Conservation (phyloP, 2,888 invertebrate genomes). For the Platycnemis pennipes region DNA sequence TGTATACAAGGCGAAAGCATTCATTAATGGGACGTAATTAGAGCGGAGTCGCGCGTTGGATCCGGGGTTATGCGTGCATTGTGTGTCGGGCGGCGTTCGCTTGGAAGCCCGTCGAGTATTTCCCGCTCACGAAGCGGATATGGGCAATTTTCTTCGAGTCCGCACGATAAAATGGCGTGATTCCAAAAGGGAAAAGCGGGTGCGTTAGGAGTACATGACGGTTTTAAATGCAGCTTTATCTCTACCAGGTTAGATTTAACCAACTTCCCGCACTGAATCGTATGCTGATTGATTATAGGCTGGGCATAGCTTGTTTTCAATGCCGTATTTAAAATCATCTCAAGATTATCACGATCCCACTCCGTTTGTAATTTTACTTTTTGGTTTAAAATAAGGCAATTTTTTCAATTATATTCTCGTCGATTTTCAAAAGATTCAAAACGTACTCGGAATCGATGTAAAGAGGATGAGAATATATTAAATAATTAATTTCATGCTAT, state of each 20-base stretch:
- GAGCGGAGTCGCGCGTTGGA: background rate
- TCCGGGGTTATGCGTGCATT: background rate
- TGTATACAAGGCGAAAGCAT: constrained; percentile 17
- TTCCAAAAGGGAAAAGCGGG: background rate
- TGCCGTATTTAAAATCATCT: too few species aligned
- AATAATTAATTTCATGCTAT: too few species aligned
- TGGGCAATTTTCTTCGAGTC: background rate
- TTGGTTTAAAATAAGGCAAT: too few species aligned
- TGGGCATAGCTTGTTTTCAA: too few species aligned
- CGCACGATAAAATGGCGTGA: background rate
- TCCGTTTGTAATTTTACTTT: too few species aligned
- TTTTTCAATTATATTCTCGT: too few species aligned
- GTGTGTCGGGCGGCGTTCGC: background rate
- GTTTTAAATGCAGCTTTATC: background rate
- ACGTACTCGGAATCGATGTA: too few species aligned
- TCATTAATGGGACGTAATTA: constrained; percentile 18
- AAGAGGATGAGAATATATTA: too few species aligned
- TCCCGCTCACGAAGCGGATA: background rate
- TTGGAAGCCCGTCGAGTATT: background rate
- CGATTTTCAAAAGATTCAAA: too few species aligned
- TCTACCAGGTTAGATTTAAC: background rate
- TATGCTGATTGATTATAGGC: too few species aligned
- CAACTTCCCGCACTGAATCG: too few species aligned
- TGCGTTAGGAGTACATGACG: background rate
- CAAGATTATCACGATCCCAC: too few species aligned